Percentiles rank a stretch among this genome's conserved stretches.
These are phyloP conservation scores for Murina feae DNA, from an alignment of 2,113 vertebrate species.

Conservation along the genomic window DNA sequence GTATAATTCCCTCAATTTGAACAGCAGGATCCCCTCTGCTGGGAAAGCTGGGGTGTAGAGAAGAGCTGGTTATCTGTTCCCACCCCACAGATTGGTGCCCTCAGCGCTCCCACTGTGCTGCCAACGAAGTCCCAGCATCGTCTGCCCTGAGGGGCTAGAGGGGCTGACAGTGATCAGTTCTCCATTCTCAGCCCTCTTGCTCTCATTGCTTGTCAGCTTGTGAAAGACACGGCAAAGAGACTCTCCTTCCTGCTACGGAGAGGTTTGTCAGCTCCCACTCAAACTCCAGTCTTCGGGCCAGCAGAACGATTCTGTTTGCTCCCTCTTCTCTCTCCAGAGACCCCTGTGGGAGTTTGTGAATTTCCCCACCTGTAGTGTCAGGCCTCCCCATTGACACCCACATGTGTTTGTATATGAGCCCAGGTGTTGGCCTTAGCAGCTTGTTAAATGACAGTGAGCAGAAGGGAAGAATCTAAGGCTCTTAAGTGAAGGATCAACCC, in stretches of 20 bases:
- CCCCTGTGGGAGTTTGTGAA: background rate
- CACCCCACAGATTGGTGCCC: background rate
- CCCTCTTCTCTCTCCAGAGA: background rate
- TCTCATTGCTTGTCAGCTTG: background rate
- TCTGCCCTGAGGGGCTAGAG: accelerated
- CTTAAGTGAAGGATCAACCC: background rate
- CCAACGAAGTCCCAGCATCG: background rate
- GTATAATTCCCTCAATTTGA: background rate
- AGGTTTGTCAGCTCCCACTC: background rate
- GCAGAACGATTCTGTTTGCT: background rate
- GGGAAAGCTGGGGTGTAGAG: background rate
- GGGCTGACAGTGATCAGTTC: background rate
- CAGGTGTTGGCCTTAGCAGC: conserved; percentile 1
- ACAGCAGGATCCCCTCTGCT: background rate
- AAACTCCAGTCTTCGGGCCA: background rate
- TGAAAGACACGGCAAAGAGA: background rate
- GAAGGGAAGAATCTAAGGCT: background rate
- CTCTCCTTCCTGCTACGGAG: background rate
- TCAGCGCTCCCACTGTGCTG: background rate
- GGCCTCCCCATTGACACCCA: background rate
- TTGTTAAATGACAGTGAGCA: background rate
- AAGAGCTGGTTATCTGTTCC: background rate
- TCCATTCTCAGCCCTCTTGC: background rate
- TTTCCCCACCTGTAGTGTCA: background rate
- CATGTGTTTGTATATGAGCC: background rate